These are phyloP conservation scores for Oceanodroma leucorhoa DNA, from an alignment of 2,797 vertebrate species.

Conservation along the genomic window DNA sequence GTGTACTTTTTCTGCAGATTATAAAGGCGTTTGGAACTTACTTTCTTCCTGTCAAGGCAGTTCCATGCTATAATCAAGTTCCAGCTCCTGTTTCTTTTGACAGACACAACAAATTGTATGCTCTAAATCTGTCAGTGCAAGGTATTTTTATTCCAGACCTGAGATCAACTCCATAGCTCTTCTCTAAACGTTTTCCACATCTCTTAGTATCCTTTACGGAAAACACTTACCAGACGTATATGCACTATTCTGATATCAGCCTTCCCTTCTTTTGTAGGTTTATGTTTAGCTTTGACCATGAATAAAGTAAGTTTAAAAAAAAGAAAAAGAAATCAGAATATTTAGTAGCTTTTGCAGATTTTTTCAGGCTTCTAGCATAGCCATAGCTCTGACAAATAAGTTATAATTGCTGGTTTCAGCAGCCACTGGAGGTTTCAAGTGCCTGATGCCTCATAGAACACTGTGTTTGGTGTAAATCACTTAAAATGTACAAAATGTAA, in stretches of 20 bases:
- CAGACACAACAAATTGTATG: slow-evolving; percentile 15
- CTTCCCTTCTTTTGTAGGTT: not conserved
- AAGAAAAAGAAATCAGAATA: not conserved
- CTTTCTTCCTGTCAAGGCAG: slow-evolving; percentile 14
- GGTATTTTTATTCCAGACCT: slow-evolving; percentile 30
- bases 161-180: not conserved
- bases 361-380: not conserved
- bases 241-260: not conserved
- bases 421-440: not conserved
- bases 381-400: not conserved
- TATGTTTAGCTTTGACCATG: not conserved
- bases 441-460: not conserved
- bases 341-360: not conserved
- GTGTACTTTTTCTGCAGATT: not conserved
- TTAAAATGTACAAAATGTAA: slow-evolving; percentile 9
- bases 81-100: slow-evolving; percentile 1
- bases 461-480: not conserved
- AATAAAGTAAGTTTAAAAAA: not conserved
- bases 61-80: slow-evolving; percentile 4
- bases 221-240: not conserved
- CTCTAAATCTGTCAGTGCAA: slow-evolving; percentile 28
- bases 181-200: not conserved
- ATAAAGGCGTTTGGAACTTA: not conserved
- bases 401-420: slow-evolving; percentile 12
- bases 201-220: not conserved